Percentiles rank a stretch among this genome's conserved stretches.
Evolutionary conservation across 2,113 vertebrate species (phyloP).

Genomic region (Pluvianellus socialis): DNA sequence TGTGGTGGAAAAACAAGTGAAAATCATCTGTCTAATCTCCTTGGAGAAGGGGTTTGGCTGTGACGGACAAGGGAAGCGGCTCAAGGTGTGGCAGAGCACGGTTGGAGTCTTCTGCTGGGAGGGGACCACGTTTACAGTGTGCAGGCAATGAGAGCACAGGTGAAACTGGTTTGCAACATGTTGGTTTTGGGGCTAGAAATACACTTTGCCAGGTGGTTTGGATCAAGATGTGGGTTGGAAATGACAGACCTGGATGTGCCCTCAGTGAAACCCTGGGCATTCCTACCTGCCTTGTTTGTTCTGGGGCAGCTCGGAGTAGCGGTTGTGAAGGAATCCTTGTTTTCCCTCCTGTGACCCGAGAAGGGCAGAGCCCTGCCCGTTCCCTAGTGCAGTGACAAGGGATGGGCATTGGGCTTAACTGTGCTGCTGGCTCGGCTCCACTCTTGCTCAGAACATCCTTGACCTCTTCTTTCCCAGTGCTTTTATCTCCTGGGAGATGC

Average conservation of each 20-base stretch:
- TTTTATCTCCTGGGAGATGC: not conserved
- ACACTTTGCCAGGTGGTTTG: not conserved
- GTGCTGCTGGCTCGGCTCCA: not conserved
- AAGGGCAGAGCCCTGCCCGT: not conserved
- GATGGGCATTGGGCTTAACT: not conserved
- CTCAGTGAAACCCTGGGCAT: not conserved
- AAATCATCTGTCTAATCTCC: not conserved
- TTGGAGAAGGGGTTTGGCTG: not conserved
- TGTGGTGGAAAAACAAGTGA: not conserved
- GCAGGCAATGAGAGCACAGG: too few species aligned
- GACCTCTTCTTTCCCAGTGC: not conserved
- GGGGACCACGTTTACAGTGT: rapidly evolving
- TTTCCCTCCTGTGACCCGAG: not conserved
- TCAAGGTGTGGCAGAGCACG: not conserved
- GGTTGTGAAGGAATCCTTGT: not conserved
- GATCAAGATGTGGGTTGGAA: not conserved
- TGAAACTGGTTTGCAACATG: not conserved
- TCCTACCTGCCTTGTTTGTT: not conserved
- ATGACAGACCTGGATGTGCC: not conserved
- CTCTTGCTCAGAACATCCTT: not conserved
- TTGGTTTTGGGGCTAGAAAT: not conserved
- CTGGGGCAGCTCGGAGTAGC: not conserved
- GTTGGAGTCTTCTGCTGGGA: not conserved
- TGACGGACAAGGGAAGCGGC: not conserved
- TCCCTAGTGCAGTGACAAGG: not conserved